phyloP scores from a whole-genome alignment of 2,797 vertebrate species.

The Hemitrygon akajei region DNA sequence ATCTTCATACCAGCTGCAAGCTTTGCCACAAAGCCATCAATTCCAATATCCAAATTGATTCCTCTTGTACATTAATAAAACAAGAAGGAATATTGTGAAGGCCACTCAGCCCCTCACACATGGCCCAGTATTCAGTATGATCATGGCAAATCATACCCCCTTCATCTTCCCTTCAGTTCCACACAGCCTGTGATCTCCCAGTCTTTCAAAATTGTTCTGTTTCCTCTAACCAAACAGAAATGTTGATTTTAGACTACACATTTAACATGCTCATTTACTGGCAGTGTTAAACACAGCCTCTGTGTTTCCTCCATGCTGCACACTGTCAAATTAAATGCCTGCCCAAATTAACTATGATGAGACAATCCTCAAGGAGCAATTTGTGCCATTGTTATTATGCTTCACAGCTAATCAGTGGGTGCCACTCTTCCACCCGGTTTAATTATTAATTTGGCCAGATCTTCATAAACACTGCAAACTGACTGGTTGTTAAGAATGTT shows the following conservation, averaged over 20 bases:
- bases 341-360: constrained; percentile 24
- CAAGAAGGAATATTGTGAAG: neutral
- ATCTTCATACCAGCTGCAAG: no score
- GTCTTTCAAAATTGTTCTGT: no score
- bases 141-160: no score
- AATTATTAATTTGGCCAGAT: constrained; percentile 22
- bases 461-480: neutral
- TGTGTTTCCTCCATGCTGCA: neutral
- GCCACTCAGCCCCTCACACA: no score
- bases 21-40: no score
- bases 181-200: no score
- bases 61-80: neutral
- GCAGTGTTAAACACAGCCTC: neutral
- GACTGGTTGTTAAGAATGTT: neutral
- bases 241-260: neutral
- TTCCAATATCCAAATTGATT: no score
- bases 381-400: constrained; percentile 15
- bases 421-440: neutral
- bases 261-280: neutral
- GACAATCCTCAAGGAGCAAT: constrained; percentile 5
- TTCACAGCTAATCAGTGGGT: neutral
- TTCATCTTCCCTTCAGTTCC: no score
- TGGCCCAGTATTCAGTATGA: no score
- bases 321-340: neutral
- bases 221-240: no score